These are phyloP conservation scores for Epizoanthus fatuus DNA, from an alignment of 92 coral and sea anemone genomes.

Conservation along the genomic window DNA sequence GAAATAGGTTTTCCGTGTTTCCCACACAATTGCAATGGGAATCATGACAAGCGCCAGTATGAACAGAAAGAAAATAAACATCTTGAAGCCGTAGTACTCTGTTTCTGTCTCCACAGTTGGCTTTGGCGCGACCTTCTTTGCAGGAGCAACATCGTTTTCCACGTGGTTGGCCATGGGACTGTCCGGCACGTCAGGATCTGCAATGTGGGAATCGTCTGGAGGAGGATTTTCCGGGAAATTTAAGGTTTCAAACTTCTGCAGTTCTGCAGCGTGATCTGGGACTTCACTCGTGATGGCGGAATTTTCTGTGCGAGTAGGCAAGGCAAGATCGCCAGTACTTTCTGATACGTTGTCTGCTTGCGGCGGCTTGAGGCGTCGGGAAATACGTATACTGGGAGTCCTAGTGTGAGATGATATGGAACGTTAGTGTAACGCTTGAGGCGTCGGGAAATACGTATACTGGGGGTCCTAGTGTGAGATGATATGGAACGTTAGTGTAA, in stretches of 20 bases:
- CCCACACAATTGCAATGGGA: conserved; percentile 94
- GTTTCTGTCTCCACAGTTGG: conserved; percentile 69
- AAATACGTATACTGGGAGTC: conserved; percentile 94
- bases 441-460: conserved; percentile 93
- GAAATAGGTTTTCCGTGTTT: conserved; percentile 87
- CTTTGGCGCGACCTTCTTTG: conserved; percentile 9
- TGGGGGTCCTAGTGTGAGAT: conserved; percentile 80
- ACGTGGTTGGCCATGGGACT: conserved; percentile 73
- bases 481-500: background rate
- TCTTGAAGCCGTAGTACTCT: conserved; percentile 91
- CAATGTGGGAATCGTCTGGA: conserved; percentile 67
- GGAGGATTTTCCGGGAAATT: conserved; percentile 92
- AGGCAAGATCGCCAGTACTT: conserved; percentile 81
- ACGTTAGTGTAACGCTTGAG: conserved; percentile 27
- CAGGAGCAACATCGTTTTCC: conserved; percentile 47
- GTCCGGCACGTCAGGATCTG: conserved; percentile 54
- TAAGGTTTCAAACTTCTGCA: conserved; percentile 89
- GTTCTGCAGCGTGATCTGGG: conserved; percentile 72
- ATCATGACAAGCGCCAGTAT: conserved; percentile 93
- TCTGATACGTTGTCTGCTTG: conserved; percentile 80
- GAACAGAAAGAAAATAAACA: conserved; percentile 91
- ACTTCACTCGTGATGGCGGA: conserved; percentile 43
- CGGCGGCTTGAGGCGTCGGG: conserved; percentile 82
- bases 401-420: conserved; percentile 43
- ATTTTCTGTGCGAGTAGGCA: conserved; percentile 63